Conservation (phyloP, 64 coral and sea anemone genomes). For the Porites australiensis region DNA sequence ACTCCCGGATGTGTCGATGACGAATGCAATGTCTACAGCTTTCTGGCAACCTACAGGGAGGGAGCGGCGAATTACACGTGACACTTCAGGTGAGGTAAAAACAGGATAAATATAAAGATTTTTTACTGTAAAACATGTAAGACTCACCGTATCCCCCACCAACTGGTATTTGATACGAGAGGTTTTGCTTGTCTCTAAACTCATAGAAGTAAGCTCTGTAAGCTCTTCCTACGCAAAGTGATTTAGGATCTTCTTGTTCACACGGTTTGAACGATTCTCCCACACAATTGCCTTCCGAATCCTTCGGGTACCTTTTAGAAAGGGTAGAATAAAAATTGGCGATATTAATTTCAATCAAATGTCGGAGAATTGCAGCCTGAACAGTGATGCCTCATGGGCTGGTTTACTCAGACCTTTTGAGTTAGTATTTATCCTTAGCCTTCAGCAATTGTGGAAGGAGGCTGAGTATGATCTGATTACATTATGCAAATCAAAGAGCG, state of each 20-base stretch:
- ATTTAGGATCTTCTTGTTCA: neutral
- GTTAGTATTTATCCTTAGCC: no score
- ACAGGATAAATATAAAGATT: neutral
- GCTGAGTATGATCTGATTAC: no score
- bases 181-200: neutral
- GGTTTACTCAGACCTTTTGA: no score
- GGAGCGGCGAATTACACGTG: neutral
- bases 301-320: constrained; percentile 3
- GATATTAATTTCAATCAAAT: no score
- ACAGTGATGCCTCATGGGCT: no score
- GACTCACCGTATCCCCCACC: constrained; percentile 13
- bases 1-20: constrained; percentile 35
- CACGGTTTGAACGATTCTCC: constrained; percentile 42
- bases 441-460: no score
- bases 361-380: no score
- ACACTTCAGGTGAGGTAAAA: neutral
- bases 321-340: neutral
- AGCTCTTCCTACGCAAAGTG: constrained; percentile 6
- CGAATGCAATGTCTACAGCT: constrained; percentile 23
- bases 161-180: neutral
- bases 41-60: constrained; percentile 14
- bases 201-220: constrained; percentile 49
- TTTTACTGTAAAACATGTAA: neutral
- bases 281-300: constrained; percentile 8
- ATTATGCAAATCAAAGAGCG: no score